These are phyloP conservation scores for Mimumesa dahlbomi DNA, from an alignment of 2,888 invertebrate species.

Conservation along the genomic window DNA sequence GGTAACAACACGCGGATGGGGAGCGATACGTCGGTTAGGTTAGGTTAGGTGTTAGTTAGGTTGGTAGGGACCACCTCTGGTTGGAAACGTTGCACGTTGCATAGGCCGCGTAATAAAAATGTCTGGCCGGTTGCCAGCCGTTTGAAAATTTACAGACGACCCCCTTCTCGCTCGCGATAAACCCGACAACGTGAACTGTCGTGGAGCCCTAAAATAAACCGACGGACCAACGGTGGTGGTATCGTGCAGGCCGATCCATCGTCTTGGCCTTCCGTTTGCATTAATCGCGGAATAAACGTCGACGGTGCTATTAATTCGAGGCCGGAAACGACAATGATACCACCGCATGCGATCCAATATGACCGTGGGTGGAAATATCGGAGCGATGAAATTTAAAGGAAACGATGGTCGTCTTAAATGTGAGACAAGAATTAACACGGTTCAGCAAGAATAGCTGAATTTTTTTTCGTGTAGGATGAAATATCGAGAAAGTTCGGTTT, in stretches of 20 bases:
- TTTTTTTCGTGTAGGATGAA: too few species aligned
- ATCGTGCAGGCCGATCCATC: conserved; percentile 27
- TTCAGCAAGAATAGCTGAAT: too few species aligned
- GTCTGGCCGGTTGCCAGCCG: conserved; percentile 66
- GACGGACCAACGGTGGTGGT: neutral
- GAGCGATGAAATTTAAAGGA: neutral
- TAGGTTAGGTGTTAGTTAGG: conserved; percentile 47
- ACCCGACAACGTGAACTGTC: conserved; percentile 36
- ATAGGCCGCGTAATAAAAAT: conserved; percentile 59
- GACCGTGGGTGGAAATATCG: neutral
- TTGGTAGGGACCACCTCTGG: conserved; percentile 4
- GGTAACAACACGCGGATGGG: neutral
- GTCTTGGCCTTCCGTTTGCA: conserved; percentile 39
- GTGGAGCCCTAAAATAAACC: conserved; percentile 30
- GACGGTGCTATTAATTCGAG: conserved; percentile 41
- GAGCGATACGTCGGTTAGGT: conserved; percentile 9
- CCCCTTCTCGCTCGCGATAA: conserved; percentile 28
- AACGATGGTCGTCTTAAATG: too few species aligned
- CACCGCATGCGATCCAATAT: conserved; percentile 1
- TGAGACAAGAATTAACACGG: too few species aligned
- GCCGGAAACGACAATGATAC: too few species aligned
- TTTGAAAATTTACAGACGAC: conserved; percentile 59
- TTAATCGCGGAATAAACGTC: conserved; percentile 36
- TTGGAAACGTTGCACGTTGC: conserved; percentile 36
- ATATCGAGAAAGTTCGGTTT: too few species aligned